Percentiles rank a stretch among this genome's conserved stretches.
Conservation (phyloP, 2,797 vertebrate species). For the Mastacembelus armatus region DNA sequence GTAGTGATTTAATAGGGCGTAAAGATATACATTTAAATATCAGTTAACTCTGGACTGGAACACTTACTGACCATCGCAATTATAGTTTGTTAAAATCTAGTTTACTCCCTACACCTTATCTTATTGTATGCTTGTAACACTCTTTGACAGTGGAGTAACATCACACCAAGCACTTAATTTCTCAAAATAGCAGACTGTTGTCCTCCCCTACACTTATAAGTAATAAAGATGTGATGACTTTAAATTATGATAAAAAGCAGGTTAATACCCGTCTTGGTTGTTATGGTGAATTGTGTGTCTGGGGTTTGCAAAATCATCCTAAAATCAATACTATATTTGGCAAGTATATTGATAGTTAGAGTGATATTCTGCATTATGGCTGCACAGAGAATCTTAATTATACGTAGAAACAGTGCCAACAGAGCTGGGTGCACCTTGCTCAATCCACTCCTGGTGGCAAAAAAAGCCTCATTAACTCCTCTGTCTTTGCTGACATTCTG, state of each 20-base stretch:
- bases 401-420: constrained; percentile 46
- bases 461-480: constrained; percentile 76
- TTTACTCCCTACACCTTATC: background rate
- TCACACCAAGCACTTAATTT: background rate
- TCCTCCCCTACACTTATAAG: background rate
- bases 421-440: constrained; percentile 56
- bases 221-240: background rate
- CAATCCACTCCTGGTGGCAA: constrained; percentile 57
- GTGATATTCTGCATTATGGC: constrained; percentile 23
- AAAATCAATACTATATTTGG: constrained; percentile 5
- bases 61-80: background rate
- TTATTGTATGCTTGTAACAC: too few relatives aligned
- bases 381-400: constrained; percentile 56
- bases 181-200: background rate
- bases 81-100: background rate
- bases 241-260: background rate
- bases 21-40: background rate
- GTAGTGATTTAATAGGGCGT: background rate
- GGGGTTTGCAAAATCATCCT: background rate
- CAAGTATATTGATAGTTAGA: constrained; percentile 9
- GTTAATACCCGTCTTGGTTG: background rate
- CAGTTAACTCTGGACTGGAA: background rate
- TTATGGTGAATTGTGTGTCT: background rate
- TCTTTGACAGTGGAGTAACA: background rate
- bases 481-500: constrained; percentile 80